phyloP scores from a whole-genome alignment of 2,113 vertebrate genomes.

The Formicarius rufipectus region DNA sequence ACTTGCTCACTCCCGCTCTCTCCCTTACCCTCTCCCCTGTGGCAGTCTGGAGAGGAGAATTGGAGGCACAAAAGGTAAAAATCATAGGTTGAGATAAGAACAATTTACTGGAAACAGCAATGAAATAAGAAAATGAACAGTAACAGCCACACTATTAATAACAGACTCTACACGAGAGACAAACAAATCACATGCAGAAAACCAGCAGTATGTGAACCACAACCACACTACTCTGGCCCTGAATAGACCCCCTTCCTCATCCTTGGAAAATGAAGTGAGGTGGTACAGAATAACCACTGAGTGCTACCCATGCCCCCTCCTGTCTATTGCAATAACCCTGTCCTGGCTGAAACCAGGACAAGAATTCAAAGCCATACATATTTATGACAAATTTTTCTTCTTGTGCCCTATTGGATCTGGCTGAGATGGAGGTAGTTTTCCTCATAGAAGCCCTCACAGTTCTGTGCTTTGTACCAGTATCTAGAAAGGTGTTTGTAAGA shows the following conservation, averaged over 20 bases:
- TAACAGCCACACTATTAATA: background rate
- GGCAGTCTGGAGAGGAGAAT: background rate
- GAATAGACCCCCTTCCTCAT: background rate
- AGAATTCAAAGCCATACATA: background rate
- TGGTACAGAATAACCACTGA: background rate
- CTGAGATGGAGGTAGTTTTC: background rate
- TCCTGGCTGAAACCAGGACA: background rate
- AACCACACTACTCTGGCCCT: background rate
- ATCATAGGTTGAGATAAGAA: background rate
- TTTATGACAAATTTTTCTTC: background rate
- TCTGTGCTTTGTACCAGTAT: background rate
- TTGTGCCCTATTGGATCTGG: background rate
- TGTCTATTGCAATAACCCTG: background rate
- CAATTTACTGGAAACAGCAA: background rate
- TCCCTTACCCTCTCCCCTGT: background rate
- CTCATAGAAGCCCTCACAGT: background rate
- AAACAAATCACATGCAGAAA: background rate
- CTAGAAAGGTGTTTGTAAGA: background rate
- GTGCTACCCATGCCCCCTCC: background rate
- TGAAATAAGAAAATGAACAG: background rate
- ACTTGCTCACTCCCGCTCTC: background rate
- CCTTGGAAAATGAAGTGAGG: background rate
- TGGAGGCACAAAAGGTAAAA: background rate
- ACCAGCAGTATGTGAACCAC: background rate
- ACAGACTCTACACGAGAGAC: background rate